These are phyloP conservation scores for Aspidoscelis tigris DNA, from an alignment of 2,113 vertebrate genomes.

Conservation along the genomic window DNA sequence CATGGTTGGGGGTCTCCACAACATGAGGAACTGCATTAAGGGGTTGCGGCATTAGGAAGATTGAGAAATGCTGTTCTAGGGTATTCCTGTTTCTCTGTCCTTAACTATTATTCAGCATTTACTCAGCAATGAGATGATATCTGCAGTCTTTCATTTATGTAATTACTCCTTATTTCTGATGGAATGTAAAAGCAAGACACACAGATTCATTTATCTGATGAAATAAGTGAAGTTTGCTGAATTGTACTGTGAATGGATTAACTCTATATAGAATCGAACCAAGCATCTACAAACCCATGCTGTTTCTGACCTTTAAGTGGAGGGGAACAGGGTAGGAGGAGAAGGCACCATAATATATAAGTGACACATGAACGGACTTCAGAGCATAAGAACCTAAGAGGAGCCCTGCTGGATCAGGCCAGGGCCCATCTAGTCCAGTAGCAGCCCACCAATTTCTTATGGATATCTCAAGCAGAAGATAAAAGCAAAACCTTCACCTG, in stretches of 20 bases:
- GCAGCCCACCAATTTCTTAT: too few species aligned
- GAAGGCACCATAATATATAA: conserved; percentile 8
- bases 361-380: not conserved
- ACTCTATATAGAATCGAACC: not conserved
- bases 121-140: not conserved
- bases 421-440: too few species aligned
- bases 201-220: not conserved
- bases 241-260: not conserved
- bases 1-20: too few species aligned
- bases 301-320: not conserved
- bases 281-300: conserved; percentile 1
- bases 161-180: not conserved
- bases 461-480: too few species aligned
- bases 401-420: too few species aligned
- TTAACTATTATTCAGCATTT: not conserved
- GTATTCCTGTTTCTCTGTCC: conserved; percentile 1
- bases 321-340: not conserved
- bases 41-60: too few species aligned
- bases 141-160: not conserved
- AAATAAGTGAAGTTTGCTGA: conserved; percentile 8
- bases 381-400: too few species aligned
- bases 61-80: not conserved
- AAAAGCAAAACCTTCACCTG: too few species aligned
- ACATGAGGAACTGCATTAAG: too few species aligned
- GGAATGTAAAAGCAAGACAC: not conserved